Evolutionary conservation across 2,888 invertebrate genomes (phyloP).

Genomic region (Sympetrum striolatum): DNA sequence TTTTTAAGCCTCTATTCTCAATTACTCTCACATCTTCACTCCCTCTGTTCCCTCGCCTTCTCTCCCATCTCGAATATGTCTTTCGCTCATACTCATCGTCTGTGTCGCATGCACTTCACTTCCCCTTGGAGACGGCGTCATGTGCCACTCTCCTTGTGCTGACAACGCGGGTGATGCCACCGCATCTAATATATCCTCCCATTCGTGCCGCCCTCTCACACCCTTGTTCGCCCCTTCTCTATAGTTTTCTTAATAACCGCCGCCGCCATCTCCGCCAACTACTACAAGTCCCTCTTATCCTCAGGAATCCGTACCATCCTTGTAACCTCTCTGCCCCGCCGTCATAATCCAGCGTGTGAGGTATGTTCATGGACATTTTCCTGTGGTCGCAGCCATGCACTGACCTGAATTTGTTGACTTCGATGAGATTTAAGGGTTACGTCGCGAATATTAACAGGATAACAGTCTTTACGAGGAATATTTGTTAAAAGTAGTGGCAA

Average conservation of each 20-base stretch:
- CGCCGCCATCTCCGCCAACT: constrained; percentile 31
- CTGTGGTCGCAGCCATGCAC: neutral
- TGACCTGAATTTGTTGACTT: no score
- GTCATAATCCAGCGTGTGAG: neutral
- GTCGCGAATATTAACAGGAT: no score
- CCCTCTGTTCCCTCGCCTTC: no score
- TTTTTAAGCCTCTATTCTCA: neutral
- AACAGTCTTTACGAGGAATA: no score
- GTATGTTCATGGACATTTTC: neutral
- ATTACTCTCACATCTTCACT: neutral
- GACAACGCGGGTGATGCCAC: constrained; percentile 41
- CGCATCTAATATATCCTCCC: constrained; percentile 31
- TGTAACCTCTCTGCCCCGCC: neutral
- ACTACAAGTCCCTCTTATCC: constrained; percentile 20
- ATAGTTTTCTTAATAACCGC: constrained; percentile 38
- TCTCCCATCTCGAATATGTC: neutral
- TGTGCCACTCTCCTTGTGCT: constrained; percentile 1
- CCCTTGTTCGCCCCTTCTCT: neutral
- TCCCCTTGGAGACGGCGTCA: neutral
- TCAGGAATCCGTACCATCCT: neutral
- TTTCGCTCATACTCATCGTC: neutral
- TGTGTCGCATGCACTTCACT: constrained; percentile 27
- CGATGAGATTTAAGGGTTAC: no score
- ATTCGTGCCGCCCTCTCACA: neutral
- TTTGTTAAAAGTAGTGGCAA: no score